Conservation (phyloP, 2,888 invertebrate species). For the Leptura quadrifasciata region DNA sequence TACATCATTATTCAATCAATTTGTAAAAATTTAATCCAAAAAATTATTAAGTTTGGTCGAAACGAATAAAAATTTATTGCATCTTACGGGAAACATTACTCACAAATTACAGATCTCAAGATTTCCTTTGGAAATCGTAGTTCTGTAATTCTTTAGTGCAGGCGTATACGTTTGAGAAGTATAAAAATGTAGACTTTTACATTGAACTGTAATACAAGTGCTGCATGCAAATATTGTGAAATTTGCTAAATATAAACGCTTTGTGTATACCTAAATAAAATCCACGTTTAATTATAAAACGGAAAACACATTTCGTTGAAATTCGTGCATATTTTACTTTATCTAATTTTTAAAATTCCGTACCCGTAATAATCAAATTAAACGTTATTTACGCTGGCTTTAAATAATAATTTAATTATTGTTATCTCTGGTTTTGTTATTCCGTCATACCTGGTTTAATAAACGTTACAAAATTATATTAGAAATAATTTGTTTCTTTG, state of each 20-base stretch:
- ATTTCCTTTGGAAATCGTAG: no score
- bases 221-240: background rate
- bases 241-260: background rate
- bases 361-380: background rate
- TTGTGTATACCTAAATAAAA: background rate
- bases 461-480: background rate
- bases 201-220: background rate
- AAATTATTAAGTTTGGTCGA: no score
- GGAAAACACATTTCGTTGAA: background rate
- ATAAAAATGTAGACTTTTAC: background rate
- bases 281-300: background rate
- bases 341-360: constrained; percentile 1
- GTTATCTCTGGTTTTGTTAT: background rate
- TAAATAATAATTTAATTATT: constrained; percentile 3
- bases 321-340: background rate
- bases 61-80: no score
- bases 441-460: background rate
- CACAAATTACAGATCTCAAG: no score
- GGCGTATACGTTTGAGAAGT: no score
- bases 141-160: no score
- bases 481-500: no score
- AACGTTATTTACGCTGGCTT: background rate
- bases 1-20: no score
- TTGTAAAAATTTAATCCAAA: no score
- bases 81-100: no score